These are phyloP conservation scores for Ophiodon elongatus DNA, from an alignment of 2,113 vertebrate species.

Conservation along the genomic window DNA sequence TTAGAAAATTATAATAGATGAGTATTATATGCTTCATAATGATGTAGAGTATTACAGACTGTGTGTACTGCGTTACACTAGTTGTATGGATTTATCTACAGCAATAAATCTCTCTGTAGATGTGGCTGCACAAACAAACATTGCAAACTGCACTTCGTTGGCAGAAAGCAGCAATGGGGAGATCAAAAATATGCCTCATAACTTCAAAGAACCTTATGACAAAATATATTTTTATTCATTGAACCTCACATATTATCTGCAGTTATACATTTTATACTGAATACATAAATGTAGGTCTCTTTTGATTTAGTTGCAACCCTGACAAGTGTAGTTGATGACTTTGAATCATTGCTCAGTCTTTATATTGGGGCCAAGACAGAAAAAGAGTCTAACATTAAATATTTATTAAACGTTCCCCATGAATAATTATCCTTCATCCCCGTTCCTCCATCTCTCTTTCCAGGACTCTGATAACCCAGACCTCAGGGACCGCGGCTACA, in stretches of 20 bases:
- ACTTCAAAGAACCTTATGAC: constrained; percentile 1
- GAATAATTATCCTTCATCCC: constrained; percentile 12
- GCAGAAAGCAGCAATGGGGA: background rate
- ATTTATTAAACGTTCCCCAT: constrained; percentile 50
- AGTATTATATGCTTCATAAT: background rate
- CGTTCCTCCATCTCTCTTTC: background rate
- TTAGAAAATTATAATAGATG: background rate
- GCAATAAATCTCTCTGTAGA: background rate
- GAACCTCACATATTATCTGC: background rate
- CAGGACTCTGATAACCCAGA: constrained; percentile 99
- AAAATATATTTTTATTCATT: background rate
- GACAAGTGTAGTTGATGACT: constrained; percentile 26
- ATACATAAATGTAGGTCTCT: background rate
- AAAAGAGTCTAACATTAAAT: constrained; percentile 23
- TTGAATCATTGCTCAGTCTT: constrained; percentile 19
- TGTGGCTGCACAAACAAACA: constrained; percentile 1
- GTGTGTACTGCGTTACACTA: background rate
- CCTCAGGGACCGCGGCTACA: constrained; percentile 96
- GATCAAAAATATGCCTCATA: background rate
- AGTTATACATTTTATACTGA: background rate
- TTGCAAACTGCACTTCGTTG: background rate
- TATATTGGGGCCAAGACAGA: background rate
- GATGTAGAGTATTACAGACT: background rate
- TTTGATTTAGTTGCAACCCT: constrained; percentile 8
- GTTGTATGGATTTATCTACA: background rate